Conservation (phyloP, 2,113 vertebrate species). For the Pedetes capensis region DNA sequence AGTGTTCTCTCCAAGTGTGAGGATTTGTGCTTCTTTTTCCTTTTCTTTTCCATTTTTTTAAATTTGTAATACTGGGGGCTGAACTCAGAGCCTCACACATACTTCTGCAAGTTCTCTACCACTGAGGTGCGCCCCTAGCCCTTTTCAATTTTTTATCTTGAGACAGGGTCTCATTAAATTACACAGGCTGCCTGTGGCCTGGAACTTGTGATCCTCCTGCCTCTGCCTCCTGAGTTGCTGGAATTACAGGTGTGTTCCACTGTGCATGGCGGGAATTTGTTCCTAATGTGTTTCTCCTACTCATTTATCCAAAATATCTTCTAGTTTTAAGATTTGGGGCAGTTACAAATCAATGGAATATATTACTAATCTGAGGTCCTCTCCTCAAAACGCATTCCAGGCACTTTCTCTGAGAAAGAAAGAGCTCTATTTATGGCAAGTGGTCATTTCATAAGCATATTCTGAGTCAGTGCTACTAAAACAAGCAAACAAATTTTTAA, state of each 20-base stretch:
- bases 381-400: background rate
- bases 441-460: background rate
- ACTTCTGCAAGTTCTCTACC: too few relatives aligned
- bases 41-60: background rate
- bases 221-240: too few relatives aligned
- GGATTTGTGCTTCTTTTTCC: background rate
- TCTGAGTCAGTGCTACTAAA: background rate
- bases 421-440: background rate
- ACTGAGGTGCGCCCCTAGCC: too few relatives aligned
- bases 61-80: too few relatives aligned
- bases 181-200: too few relatives aligned
- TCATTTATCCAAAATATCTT: background rate
- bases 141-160: too few relatives aligned
- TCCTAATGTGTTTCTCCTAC: too few relatives aligned
- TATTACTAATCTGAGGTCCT: background rate
- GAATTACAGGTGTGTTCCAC: too few relatives aligned
- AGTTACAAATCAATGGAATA: background rate
- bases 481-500: background rate
- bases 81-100: too few relatives aligned
- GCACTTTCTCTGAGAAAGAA: background rate
- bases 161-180: too few relatives aligned
- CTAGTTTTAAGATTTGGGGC: background rate
- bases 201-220: too few relatives aligned
- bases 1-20: background rate
- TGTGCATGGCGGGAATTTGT: too few relatives aligned